Base-by-base conservation (phyloP, 2,888 invertebrate species). In the Taenaris catops region DNA sequence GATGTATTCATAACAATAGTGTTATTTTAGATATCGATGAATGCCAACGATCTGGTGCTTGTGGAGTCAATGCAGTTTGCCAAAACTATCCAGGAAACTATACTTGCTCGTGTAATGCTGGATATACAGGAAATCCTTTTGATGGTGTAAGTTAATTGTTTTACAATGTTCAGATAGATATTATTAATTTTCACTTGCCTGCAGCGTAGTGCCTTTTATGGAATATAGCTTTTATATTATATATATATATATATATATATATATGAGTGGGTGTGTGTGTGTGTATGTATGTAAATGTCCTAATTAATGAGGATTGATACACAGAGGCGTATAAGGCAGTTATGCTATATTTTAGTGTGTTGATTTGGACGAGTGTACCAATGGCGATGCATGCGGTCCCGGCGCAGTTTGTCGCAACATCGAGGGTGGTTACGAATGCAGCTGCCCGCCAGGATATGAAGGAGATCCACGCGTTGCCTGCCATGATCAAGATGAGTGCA, bases 21-120 rank as follows among this genome's bases (percentile, higher is more conserved):
- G 3, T 14, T 12, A 6, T 69, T 74, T 44, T 80, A 91, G 97
- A 97, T 87, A 92, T 97, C 51, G 91, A 97, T 69, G 97, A 97
- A 88, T 97, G 97, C 81, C 81, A 88, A 59, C 89, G 92, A 67
- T 92, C 94, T 27, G 91, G 91, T 55, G 92, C 93, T 47, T 97
- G 97, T 65, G 96, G 96, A 41, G 83, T 87, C 34, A 93, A 95
- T 62, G 92, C 96, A 21, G 64, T 92, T 33, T 97, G 97, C 71
- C 90, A 91, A 48, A 97, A 97, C 72, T 90, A 89, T 42, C 92
- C 92, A 34, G 97, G 97, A 64, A 96, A 96, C 76, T 96, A 94
- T 68, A 94, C 94, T 5, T 97, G 97, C 74, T 74, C 89, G 32
- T 97, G 97, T 75, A 91, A 92, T 50, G 89, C 91, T 48, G 96